A percentile compares a stretch with the other conserved stretches of the same genome.
Evolutionary conservation across 35 echinoderm and acorn worm species (phyloP).

Genomic region (Ptychodera flava): DNA sequence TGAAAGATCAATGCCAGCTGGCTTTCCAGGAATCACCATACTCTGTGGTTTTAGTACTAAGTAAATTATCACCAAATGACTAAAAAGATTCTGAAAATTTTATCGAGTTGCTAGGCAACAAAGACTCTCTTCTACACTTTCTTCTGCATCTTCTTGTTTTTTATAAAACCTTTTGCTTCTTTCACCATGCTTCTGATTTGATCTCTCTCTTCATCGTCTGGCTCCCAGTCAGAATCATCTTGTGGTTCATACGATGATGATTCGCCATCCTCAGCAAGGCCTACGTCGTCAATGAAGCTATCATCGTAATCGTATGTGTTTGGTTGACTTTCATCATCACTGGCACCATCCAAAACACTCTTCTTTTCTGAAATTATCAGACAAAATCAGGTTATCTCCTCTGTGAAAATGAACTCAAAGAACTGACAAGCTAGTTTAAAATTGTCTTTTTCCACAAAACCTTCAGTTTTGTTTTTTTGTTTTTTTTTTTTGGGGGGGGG

Average conservation of each 20-base stretch:
- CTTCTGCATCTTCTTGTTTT: slow-evolving; percentile 70
- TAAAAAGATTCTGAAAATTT: no score
- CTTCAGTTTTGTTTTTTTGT: no score
- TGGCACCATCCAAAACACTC: slow-evolving; percentile 23
- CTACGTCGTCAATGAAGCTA: slow-evolving; percentile 78
- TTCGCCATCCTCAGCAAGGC: slow-evolving; percentile 6
- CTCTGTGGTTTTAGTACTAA: no score
- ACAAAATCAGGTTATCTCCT: no score
- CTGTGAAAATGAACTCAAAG: no score
- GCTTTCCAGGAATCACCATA: no score
- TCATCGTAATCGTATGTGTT: slow-evolving; percentile 93
- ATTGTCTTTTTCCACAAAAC: no score
- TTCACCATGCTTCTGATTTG: slow-evolving; percentile 33
- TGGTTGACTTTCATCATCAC: slow-evolving; percentile 65
- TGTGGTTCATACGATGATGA: slow-evolving; percentile 12
- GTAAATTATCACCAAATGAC: no score
- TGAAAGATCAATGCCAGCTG: no score
- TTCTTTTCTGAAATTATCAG: background rate
- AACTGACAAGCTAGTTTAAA: no score
- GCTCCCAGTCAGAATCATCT: slow-evolving; percentile 43
- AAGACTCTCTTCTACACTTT: slow-evolving; percentile 27
- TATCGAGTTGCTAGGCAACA: no score
- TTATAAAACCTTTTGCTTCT: slow-evolving; percentile 60
- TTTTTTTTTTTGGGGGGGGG: no score
- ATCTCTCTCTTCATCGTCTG: slow-evolving; percentile 40